Evolutionary conservation across 2,113 vertebrate genomes (phyloP).

Genomic region (human): GRCh38 chr5:168682501-168683000

Average conservation of each 20-base stretch:
- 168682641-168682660: background rate
- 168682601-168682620: rapidly evolving
- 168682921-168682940: background rate
- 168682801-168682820: background rate
- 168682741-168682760: background rate
- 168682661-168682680: background rate
- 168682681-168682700: background rate
- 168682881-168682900: background rate
- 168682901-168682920: background rate
- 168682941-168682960: background rate
- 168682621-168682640: background rate
- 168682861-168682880: background rate
- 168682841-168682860: background rate
- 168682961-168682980: background rate
- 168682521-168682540: background rate
- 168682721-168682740: background rate
- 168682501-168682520: background rate
- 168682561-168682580: background rate
- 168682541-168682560: background rate
- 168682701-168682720: background rate
- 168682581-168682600: background rate
- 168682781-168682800: background rate
- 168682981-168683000: background rate
- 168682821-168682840: rapidly evolving
- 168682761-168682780: background rate